Conservation (phyloP, 2,888 invertebrate genomes). For the Monopis laevigella region DNA sequence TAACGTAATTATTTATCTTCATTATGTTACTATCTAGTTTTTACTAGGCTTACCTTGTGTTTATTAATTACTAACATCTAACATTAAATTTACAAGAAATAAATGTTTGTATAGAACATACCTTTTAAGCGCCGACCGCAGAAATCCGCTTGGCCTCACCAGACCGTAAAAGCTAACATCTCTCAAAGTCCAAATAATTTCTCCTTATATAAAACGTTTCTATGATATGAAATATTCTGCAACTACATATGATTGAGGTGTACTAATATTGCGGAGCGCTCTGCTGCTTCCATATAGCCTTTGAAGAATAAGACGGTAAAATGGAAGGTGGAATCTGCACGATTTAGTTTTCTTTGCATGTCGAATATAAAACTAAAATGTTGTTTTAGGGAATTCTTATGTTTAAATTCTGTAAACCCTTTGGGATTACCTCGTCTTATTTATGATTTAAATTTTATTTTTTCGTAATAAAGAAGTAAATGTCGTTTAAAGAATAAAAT, state of each 20-base stretch:
- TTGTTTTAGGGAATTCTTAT: no score
- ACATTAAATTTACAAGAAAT: no score
- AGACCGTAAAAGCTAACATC: conserved; percentile 24
- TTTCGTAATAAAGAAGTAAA: no score
- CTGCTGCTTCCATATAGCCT: conserved; percentile 13
- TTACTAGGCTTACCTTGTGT: no score
- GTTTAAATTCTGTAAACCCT: no score
- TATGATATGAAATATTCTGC: conserved; percentile 34
- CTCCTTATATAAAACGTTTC: conserved; percentile 29
- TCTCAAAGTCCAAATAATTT: conserved; percentile 23
- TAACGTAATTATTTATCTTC: no score
- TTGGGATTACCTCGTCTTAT: no score
- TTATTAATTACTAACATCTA: no score
- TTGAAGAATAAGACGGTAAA: not conserved
- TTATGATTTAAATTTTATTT: no score
- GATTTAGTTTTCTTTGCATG: not conserved
- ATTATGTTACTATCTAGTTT: no score
- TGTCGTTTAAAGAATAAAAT: no score
- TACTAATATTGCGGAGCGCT: conserved; percentile 28
- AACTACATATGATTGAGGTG: conserved; percentile 29
- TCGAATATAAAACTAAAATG: no score
- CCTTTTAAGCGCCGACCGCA: not conserved
- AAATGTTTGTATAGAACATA: not conserved
- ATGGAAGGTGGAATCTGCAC: not conserved
- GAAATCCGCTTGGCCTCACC: not conserved